Evolutionary conservation across 2,113 vertebrate species (phyloP), one percentile per base, ranked within the genome.

Genomic region (Hiodon alosoides): DNA sequence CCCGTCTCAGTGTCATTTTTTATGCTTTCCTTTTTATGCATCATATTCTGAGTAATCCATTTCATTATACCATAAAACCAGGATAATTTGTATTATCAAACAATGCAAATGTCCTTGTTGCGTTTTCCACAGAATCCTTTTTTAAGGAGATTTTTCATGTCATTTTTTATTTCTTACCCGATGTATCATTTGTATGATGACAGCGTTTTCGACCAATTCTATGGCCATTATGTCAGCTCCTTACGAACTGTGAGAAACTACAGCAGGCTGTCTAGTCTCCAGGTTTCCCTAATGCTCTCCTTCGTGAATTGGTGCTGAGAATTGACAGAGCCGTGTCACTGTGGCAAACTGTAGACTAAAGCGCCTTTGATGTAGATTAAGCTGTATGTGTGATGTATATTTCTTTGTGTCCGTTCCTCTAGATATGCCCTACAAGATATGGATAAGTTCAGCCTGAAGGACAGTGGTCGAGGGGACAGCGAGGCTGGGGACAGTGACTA

Each of bases 371-470:
- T 31, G 31, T 31, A 31, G 31, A 31, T 31, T 31, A 0, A 31
- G 31, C 31, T 31, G 31, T 31, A 53, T 6, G 46, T 47, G 3
- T 54, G 66, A 0, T 73, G 71, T 74, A 47, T 74, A 47, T 71
- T 62, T 79, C 68, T 31, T 31, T 70, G 75, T 76, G 76, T 80
- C 2, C 5, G 47, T 86, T 69, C 14, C 62, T 31, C 11, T 79
- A 99, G 96, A 81, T 99, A 98, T 85, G 96, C 95, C 78, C 92
- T 99, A 64, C 96, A 98, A 90, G 96, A 99, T 83, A 98, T 98
- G 97, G 97, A 99, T 89, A 99, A 98, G 90, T 99, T 99, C 90
- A 99, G 97, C 90, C 87, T 99, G 86, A 99, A 98, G 88, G 97
- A 99, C 92, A 98, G 97, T 88, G 97, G 97, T 75, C 94, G 97